Evolutionary conservation across 2,888 invertebrate genomes (phyloP).

Genomic region (Cheilosia scutellata): DNA sequence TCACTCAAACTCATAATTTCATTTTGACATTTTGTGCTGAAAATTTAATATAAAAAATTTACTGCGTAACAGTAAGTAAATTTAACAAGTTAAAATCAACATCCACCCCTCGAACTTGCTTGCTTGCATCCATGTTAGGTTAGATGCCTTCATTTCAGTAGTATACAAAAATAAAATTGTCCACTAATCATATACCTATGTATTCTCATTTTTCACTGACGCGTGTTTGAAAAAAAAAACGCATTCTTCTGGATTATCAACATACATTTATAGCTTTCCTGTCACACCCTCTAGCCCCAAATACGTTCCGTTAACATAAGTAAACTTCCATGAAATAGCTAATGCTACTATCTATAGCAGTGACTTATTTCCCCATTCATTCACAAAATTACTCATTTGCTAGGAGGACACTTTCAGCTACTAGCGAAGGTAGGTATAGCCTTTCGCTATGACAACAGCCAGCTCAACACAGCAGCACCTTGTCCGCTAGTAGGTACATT

Average conservation of each 20-base stretch:
- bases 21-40: too few species aligned
- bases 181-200: too few species aligned
- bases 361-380: conserved; percentile 67
- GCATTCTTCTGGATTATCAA: conserved; percentile 4
- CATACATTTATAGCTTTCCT: too few species aligned
- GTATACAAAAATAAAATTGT: too few species aligned
- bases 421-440: neutral
- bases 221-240: too few species aligned
- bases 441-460: too few species aligned
- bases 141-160: too few species aligned
- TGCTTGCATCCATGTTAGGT: conserved; percentile 53
- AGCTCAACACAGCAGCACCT: conserved; percentile 27
- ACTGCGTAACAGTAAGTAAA: neutral
- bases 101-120: conserved; percentile 25
- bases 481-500: conserved; percentile 46
- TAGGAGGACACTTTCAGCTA: conserved; percentile 38
- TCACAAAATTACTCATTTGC: conserved; percentile 65
- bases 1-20: too few species aligned
- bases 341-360: conserved; percentile 21
- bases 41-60: neutral
- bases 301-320: too few species aligned
- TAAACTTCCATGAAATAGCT: too few species aligned
- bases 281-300: too few species aligned
- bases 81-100: conserved; percentile 38
- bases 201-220: too few species aligned